Evolutionary conservation across 2,797 vertebrate species (phyloP), one percentile per base, ranked within the genome.

Genomic region (Buphagus erythrorhynchus): DNA sequence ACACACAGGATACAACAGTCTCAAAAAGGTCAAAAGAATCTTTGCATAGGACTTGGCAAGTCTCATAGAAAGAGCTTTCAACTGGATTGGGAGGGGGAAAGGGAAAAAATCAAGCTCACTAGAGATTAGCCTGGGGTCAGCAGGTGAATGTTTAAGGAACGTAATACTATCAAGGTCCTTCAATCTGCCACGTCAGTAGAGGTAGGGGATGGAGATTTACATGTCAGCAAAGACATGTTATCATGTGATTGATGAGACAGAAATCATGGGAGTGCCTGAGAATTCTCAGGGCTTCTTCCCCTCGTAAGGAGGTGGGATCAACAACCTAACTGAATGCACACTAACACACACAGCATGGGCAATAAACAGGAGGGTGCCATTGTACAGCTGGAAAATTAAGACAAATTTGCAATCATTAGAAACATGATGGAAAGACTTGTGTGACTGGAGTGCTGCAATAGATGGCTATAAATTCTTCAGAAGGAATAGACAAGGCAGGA

Each of bases 301-400:
- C 22, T 35, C 1, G 0, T 42, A 36, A 35, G 6, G 10, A 28
- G 21, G 12, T 0, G 2, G 21, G 17, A 55, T 48, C 57, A 35
- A 48, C 36, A 42, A 17, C 8, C 2, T 20, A 48, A 18, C 11
- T 31, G 21, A 62, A 40, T 55, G 49, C 31, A 31, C 48, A 68
- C 16, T 24, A 31, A 18, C 1, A 1, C 43, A 31, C 14, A 35
- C 5, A 49, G 6, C 13, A 12, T 1, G 2, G 35, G 1, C 35
- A 66, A 10, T 21, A 31, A 35, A 57, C 17, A 26, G 51, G 31
- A 33, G 42, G 20, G 28, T 40, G 24, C 13, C 49, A 33, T 16
- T 40, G 19, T 11, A 33, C 20, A 55, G 2, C 13, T 19, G 25
- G 35, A 73, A 46, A 65, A 48, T 7, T 6, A 28, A 29, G 25